Base-by-base conservation (phyloP, 2,888 invertebrate genomes). In the Microchrysa polita region DNA sequence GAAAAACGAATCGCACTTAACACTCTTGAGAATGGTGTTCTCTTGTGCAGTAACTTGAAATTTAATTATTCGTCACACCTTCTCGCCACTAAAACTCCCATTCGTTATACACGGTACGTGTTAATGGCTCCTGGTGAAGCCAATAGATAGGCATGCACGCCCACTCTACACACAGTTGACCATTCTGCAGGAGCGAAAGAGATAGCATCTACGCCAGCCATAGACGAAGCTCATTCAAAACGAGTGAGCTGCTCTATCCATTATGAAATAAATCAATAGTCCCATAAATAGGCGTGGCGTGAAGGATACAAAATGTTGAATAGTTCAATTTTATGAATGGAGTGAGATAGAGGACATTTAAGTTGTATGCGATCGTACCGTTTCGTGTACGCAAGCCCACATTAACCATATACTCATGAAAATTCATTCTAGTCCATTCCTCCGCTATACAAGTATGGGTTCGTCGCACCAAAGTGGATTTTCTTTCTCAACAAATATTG, bases 401-500 rank as follows among this genome's bases (percentile, higher is more conserved):
- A 34, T 2, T 7, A 7, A 7, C 52, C 12, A 52, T 52, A n/a
- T n/a, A n/a, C n/a, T n/a, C n/a, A n/a, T 52, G 1, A 34, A 34
- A 34, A 34, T 7, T 34, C 27, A 34, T 7, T 7, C 27, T 34
- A 2, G 2, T 34, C 48, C 48, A 48, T n/a, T 48, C 48, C 5
- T n/a, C 14, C 42, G 12, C 42, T n/a, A 4, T 34, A 10, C 2
- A 60, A 60, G 60, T n/a, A n/a, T n/a, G 22, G 23, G 22, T 55
- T 18, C 55, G 18, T 69, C 27, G 18, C n/a, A 52, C 27, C 10
- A 63, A 63, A 72, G 72, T 72, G 20, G 72, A 72, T 72, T 72
- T 61, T 63, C 48, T 44, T 83, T 79, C 80, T 81, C 78, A 79
- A 78, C 79, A 80, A 83, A 83, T 83, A 82, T 83, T 83, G 81